Evolutionary conservation across 2,888 invertebrate species (phyloP).

Genomic region (Lagria hirta): DNA sequence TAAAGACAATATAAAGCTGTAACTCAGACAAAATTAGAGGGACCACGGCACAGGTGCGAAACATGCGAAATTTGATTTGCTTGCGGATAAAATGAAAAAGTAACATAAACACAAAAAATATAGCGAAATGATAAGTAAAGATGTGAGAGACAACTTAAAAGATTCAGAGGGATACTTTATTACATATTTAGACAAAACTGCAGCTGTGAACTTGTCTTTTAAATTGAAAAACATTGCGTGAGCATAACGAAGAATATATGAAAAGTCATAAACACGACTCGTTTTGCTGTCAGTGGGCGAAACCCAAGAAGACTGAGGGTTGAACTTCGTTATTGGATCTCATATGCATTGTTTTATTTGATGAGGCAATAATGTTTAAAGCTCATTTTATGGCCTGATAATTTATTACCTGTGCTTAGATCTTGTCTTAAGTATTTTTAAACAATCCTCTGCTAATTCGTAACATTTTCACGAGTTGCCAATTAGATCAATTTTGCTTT

Average conservation of each 20-base stretch:
- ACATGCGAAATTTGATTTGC: slow-evolving; percentile 42
- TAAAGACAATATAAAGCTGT: slow-evolving; percentile 49
- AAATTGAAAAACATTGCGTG: slow-evolving; percentile 53
- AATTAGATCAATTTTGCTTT: slow-evolving; percentile 6
- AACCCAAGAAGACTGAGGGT: slow-evolving; percentile 35
- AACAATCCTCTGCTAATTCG: slow-evolving; percentile 7
- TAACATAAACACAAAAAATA: slow-evolving; percentile 34
- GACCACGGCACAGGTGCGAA: slow-evolving; percentile 39
- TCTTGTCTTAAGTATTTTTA: slow-evolving; percentile 4
- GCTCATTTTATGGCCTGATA: slow-evolving; percentile 38
- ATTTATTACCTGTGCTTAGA: slow-evolving; percentile 35
- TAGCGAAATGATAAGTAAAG: slow-evolving; percentile 32
- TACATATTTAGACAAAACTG: slow-evolving; percentile 45
- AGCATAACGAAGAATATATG: slow-evolving; percentile 43
- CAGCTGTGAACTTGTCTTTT: slow-evolving; percentile 44
- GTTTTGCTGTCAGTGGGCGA: slow-evolving; percentile 41
- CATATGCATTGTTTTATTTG: slow-evolving; percentile 40
- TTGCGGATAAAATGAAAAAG: slow-evolving; percentile 26
- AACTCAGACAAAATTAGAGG: slow-evolving; percentile 42
- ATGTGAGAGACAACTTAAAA: slow-evolving; percentile 32
- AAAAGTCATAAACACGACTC: slow-evolving; percentile 46
- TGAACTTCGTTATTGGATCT: slow-evolving; percentile 33
- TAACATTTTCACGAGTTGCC: slow-evolving; percentile 2
- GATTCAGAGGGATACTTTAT: slow-evolving; percentile 42
- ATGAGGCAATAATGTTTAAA: slow-evolving; percentile 37